Percentiles rank a stretch among this genome's conserved stretches.
These are phyloP conservation scores for Collichthys lucidus DNA, from an alignment of 2,113 vertebrate species.

Conservation along the genomic window DNA sequence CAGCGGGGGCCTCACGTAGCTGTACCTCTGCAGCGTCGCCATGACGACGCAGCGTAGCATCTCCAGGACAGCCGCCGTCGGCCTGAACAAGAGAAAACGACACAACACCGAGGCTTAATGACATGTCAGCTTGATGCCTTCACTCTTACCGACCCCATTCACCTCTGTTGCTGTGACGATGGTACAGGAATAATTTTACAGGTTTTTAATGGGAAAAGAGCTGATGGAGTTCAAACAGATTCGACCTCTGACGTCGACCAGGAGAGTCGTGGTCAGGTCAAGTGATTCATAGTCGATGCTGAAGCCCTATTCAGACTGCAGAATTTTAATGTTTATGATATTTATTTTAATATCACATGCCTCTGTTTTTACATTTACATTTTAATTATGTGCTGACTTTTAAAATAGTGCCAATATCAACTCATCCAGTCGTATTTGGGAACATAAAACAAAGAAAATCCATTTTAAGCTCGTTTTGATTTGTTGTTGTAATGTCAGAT, in stretches of 20 bases:
- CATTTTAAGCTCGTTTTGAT: too few relatives aligned
- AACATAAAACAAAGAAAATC: too few relatives aligned
- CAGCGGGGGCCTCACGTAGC: constrained; percentile 75
- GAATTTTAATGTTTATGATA: not conserved
- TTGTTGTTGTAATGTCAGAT: too few relatives aligned
- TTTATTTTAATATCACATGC: not conserved
- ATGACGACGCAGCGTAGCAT: constrained; percentile 84
- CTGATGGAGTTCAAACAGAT: constrained; percentile 12
- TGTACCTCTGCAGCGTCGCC: constrained; percentile 72
- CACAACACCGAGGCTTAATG: not conserved
- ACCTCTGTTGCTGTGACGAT: not conserved
- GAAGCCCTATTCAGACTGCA: not conserved
- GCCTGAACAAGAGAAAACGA: constrained; percentile 77
- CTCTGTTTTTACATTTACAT: not conserved
- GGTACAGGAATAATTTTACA: not conserved
- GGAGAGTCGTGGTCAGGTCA: not conserved
- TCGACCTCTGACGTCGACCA: not conserved
- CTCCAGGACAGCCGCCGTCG: constrained; percentile 84
- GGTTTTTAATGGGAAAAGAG: constrained; percentile 1
- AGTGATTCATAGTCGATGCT: not conserved
- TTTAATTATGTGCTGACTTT: not conserved
- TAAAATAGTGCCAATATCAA: not conserved
- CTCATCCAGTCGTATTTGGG: not conserved
- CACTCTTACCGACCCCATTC: not conserved
- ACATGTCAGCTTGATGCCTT: not conserved